These are phyloP conservation scores for Copidosoma aretas DNA, from an alignment of 2,888 invertebrate genomes.

Conservation along the genomic window DNA sequence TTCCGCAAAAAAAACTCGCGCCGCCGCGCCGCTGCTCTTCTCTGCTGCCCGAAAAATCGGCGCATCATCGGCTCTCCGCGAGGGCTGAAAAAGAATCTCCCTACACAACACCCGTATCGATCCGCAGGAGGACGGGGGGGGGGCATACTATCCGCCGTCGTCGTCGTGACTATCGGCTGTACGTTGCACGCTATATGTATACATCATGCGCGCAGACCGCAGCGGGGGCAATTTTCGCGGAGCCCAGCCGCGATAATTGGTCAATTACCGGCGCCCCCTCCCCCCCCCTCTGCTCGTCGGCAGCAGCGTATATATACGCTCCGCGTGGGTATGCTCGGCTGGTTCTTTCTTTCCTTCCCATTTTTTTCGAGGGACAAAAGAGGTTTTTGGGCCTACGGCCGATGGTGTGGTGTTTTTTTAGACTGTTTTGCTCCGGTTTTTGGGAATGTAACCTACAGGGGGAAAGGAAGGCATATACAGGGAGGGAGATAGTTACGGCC, in stretches of 20 bases:
- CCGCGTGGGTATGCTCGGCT: no score
- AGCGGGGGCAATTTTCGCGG: conserved; percentile 38
- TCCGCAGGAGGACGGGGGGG: neutral
- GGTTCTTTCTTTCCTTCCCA: no score
- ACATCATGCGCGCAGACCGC: neutral
- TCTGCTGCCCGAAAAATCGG: no score
- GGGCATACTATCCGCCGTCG: conserved; percentile 15
- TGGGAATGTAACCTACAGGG: no score
- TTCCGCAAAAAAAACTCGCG: no score
- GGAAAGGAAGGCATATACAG: no score
- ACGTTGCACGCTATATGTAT: neutral
- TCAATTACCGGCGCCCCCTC: conserved; percentile 38
- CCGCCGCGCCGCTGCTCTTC: no score
- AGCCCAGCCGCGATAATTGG: conserved; percentile 41
- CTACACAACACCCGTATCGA: neutral
- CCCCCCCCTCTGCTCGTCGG: conserved; percentile 21
- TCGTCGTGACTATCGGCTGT: conserved; percentile 19
- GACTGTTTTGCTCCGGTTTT: neutral
- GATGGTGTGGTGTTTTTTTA: neutral
- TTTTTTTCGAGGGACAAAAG: conserved; percentile 3
- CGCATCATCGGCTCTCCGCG: no score
- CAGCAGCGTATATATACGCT: neutral
- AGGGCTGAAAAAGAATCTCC: no score
- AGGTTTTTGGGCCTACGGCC: neutral
- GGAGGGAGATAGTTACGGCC: no score